These are phyloP conservation scores for Microtus montanus DNA, from an alignment of 2,113 vertebrate species.

Conservation along the genomic window DNA sequence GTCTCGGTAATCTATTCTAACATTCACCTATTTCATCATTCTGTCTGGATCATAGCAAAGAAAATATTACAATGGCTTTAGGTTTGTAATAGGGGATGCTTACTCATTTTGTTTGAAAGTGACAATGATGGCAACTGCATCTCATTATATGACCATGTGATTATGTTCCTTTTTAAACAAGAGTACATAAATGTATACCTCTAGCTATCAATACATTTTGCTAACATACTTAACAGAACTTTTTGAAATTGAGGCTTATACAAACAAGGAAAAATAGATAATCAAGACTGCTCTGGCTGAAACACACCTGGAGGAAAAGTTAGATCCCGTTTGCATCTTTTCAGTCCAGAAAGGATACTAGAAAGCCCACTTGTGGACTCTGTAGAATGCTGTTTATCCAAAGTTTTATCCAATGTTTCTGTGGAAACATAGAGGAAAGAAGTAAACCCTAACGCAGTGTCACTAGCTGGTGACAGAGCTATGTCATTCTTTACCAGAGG, in stretches of 20 bases:
- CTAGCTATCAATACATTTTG: not conserved
- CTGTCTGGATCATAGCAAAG: not conserved
- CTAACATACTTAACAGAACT: not conserved
- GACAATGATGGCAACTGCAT: not conserved
- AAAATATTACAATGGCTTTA: not conserved
- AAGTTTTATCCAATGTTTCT: not conserved
- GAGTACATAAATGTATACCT: not conserved
- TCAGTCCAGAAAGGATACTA: not conserved
- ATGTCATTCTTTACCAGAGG: not conserved
- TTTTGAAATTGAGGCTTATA: not conserved
- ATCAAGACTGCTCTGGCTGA: not conserved
- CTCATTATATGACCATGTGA: not conserved
- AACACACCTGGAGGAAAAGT: rapidly evolving
- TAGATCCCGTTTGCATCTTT: not conserved
- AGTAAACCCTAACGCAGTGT: not conserved
- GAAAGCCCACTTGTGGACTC: not conserved
- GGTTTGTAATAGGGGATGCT: not conserved
- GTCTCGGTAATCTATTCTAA: not conserved
- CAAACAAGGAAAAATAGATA: not conserved
- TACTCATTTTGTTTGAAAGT: not conserved
- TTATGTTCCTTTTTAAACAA: not conserved
- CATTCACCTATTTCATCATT: not conserved
- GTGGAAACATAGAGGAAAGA: not conserved
- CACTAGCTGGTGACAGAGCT: not conserved
- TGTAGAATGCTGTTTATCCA: not conserved